Conservation (phyloP, 2,113 vertebrate genomes). For the Siniperca knerii region DNA sequence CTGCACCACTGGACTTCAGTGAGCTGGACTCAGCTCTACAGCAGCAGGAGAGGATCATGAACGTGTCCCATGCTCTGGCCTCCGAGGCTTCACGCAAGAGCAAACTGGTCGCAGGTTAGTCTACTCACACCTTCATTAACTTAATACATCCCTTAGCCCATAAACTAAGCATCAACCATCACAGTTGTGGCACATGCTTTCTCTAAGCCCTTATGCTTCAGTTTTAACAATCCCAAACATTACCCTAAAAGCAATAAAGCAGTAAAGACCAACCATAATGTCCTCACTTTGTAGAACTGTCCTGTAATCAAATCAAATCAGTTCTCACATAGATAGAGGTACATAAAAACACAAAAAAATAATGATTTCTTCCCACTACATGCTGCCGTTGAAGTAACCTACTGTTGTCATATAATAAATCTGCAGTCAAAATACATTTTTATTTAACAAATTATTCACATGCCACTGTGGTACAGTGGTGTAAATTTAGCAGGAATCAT, state of each 20-base stretch:
- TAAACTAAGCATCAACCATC: not conserved
- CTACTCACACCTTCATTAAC: fast-evolving
- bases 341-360: not conserved
- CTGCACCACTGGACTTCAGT: slow-evolving; percentile 80
- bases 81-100: slow-evolving; percentile 94
- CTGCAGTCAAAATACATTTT: not conserved
- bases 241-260: not conserved
- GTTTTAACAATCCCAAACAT: not conserved
- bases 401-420: not conserved
- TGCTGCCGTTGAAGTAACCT: not conserved
- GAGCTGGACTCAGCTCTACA: slow-evolving; percentile 90
- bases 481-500: not conserved
- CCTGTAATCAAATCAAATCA: not conserved
- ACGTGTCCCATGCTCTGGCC: slow-evolving; percentile 91
- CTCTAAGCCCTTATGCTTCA: not conserved
- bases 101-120: slow-evolving; percentile 94
- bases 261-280: not conserved
- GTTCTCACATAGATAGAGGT: not conserved
- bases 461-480: not conserved
- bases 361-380: too few relatives aligned
- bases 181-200: too few relatives aligned
- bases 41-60: slow-evolving; percentile 94
- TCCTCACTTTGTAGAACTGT: not conserved
- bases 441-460: not conserved
- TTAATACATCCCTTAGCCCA: not conserved